phyloP scores from a whole-genome alignment of 2,797 vertebrate species.

The Danio kyathit region DNA sequence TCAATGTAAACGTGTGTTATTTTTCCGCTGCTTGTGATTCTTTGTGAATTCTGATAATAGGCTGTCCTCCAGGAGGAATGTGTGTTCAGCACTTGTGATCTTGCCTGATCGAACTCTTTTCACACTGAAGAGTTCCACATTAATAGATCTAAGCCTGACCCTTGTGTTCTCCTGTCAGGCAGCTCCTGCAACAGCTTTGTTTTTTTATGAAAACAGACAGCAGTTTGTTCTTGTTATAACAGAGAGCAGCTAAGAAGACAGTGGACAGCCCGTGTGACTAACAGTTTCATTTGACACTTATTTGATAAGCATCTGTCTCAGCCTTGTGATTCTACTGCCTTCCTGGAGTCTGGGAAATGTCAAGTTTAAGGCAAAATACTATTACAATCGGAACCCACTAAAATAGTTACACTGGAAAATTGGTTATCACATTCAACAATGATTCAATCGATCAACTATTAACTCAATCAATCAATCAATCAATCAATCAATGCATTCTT shows the following conservation, averaged over 20 bases:
- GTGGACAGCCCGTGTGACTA: neutral
- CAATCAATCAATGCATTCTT: no score
- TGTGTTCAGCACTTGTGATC: neutral
- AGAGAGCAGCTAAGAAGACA: neutral
- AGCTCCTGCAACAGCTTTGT: neutral
- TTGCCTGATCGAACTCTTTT: neutral
- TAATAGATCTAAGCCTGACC: neutral
- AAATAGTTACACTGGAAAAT: neutral
- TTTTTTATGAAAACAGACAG: conserved; percentile 13
- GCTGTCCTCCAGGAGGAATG: neutral
- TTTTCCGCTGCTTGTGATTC: neutral
- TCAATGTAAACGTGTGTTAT: no score
- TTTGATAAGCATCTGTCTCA: neutral
- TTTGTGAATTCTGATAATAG: neutral
- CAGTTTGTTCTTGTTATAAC: conserved; percentile 16
- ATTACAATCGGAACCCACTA: neutral
- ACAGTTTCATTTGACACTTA: neutral
- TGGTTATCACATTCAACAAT: neutral
- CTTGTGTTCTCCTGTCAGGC: neutral
- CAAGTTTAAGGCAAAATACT: neutral
- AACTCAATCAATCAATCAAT: no score
- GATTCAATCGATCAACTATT: no score
- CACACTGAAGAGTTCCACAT: neutral
- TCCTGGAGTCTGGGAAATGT: neutral
- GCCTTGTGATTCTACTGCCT: neutral